A percentile compares a stretch with the other conserved stretches of the same genome.
These are phyloP conservation scores for Eulacestoma nigropectus DNA, from an alignment of 2,113 vertebrate species.

Conservation along the genomic window DNA sequence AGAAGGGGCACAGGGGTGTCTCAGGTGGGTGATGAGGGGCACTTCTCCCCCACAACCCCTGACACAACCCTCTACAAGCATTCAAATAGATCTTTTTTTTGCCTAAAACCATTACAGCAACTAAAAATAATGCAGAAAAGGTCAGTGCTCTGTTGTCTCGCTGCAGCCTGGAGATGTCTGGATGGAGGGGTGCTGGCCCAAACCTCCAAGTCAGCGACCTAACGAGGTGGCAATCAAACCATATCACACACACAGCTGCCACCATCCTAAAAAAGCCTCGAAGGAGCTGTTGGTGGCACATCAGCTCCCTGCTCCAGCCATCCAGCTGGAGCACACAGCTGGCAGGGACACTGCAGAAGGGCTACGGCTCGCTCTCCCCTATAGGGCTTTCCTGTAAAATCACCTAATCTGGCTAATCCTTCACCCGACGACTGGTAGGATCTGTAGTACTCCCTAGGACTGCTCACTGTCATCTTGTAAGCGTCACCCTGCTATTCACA, in stretches of 20 bases:
- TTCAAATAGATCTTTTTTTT: background rate
- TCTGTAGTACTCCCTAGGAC: background rate
- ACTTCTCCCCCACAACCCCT: background rate
- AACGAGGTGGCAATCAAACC: background rate
- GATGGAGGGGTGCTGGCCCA: background rate
- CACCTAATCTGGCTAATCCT: background rate
- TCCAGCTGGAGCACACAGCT: background rate
- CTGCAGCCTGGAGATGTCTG: background rate
- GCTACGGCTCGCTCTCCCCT: rapidly evolving
- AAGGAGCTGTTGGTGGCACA: background rate
- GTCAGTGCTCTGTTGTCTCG: background rate
- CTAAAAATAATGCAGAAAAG: background rate
- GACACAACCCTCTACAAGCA: background rate
- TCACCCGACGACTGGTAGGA: background rate
- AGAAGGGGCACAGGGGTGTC: background rate
- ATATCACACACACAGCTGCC: background rate
- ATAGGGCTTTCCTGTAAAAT: background rate
- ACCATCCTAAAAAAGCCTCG: background rate
- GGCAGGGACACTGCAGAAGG: background rate
- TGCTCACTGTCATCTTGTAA: background rate
- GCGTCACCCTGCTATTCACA: background rate
- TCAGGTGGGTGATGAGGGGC: background rate
- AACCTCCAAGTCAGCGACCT: background rate
- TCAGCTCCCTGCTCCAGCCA: background rate
- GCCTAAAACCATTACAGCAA: background rate